These are phyloP conservation scores for Engystomops pustulosus DNA, from an alignment of 2,113 vertebrate species.

Conservation along the genomic window DNA sequence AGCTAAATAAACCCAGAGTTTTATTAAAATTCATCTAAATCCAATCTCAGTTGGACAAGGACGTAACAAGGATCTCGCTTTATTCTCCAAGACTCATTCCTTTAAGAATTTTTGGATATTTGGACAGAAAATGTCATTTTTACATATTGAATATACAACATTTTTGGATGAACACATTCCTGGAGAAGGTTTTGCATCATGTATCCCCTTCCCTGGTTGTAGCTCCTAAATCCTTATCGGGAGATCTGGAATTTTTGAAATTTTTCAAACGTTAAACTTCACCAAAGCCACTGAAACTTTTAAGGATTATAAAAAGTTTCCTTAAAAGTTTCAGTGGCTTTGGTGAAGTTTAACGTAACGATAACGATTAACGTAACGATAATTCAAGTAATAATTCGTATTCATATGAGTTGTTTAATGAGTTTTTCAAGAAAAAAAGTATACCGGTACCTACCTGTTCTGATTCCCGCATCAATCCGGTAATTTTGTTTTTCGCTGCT, in stretches of 20 bases:
- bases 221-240: background rate
- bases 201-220: background rate
- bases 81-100: background rate
- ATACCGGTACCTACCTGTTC: too few species aligned
- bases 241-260: background rate
- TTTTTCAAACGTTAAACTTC: background rate
- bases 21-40: background rate
- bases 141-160: background rate
- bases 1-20: background rate
- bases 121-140: background rate
- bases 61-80: background rate
- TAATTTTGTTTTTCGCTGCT: too few species aligned
- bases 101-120: background rate
- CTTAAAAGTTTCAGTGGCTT: too few species aligned
- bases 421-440: too few species aligned
- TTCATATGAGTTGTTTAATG: too few species aligned
- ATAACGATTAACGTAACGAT: too few species aligned
- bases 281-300: background rate
- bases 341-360: too few species aligned
- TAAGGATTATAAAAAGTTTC: too few species aligned
- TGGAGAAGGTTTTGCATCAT: background rate
- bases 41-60: background rate
- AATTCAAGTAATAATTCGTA: too few species aligned
- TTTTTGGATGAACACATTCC: background rate
- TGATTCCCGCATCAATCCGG: too few species aligned